Evolutionary conservation across 1,140 invertebrate genomes (phyloP).

Genomic region (Tetramorium parvispinum): DNA sequence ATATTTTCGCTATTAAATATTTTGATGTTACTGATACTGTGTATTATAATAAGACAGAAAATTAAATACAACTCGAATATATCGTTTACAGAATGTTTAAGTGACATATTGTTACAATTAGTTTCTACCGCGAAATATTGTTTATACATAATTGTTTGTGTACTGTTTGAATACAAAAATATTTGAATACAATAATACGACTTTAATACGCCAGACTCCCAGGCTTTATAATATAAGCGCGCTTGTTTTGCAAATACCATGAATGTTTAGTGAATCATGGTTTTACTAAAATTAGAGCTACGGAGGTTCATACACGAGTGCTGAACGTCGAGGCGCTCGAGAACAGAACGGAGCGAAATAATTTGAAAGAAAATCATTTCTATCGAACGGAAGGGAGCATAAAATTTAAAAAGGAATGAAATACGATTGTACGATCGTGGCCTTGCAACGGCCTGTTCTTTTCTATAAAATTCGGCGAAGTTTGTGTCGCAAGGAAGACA

Average conservation of each 20-base stretch:
- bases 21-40: background rate
- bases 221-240: background rate
- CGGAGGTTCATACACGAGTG: background rate
- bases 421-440: background rate
- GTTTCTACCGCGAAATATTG: background rate
- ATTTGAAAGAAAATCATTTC: background rate
- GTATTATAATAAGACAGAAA: background rate
- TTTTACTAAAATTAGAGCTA: conserved; percentile 66
- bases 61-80: background rate
- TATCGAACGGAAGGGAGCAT: background rate
- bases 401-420: background rate
- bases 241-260: background rate
- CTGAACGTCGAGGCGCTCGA: background rate
- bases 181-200: background rate
- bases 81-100: background rate
- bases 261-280: conserved; percentile 56
- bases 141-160: too few relatives aligned
- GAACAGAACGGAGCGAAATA: background rate
- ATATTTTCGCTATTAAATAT: background rate
- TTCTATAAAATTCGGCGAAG: background rate
- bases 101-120: background rate
- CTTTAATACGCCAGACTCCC: background rate
- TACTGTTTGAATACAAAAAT: too few relatives aligned
- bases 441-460: background rate
- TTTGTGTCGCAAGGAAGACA: background rate